Evolutionary conservation across 2,797 vertebrate species (phyloP), one percentile per base, ranked within the genome.

Genomic region (Schizopygopsis malacanthus): DNA sequence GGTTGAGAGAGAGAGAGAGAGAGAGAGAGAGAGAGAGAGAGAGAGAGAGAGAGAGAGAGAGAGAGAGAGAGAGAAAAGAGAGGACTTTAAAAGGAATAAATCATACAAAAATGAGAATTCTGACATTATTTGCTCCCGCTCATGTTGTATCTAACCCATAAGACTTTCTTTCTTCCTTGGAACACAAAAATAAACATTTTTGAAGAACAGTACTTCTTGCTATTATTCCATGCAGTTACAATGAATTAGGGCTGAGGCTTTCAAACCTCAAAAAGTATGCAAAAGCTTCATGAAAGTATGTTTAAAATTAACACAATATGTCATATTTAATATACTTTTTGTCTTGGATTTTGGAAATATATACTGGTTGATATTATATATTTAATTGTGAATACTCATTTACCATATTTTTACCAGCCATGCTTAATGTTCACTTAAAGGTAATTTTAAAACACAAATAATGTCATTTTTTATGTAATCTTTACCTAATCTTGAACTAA

Each of bases 61-160:
- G 59, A 70, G 20, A 59, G 20, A 77, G 28, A 56, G 47, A 56
- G 59, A 33, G n/a, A 20, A n/a, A 41, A 81, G 47, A 56, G 33
- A 71, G 33, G 22, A 45, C 45, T 85, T 70, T 85, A 72, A 82
- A 72, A 59, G 69, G 15, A 82, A 72, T 59, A 59, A 10, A 56
- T 82, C 50, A 56, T 43, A 37, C 37, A 71, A 72, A 81, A 82
- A 82, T 72, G 7, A 71, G 65, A 70, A 65, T 82, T 25, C 37
- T 72, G 52, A 20, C 52, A 25, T 82, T 6, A 25, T 72, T 81
- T 39, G 4, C 41, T 81, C 28, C 18, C 9, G 28, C 6, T 69
- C 28, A n/a, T 71, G 52, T 28, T 82, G 37, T 72, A 72, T 70
- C 37, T 25, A 72, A 81, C 63, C 63, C 28, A 4, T 15, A 81